These are phyloP conservation scores for Leucophenga maculata DNA, from an alignment of 2,888 invertebrate genomes.

Conservation along the genomic window DNA sequence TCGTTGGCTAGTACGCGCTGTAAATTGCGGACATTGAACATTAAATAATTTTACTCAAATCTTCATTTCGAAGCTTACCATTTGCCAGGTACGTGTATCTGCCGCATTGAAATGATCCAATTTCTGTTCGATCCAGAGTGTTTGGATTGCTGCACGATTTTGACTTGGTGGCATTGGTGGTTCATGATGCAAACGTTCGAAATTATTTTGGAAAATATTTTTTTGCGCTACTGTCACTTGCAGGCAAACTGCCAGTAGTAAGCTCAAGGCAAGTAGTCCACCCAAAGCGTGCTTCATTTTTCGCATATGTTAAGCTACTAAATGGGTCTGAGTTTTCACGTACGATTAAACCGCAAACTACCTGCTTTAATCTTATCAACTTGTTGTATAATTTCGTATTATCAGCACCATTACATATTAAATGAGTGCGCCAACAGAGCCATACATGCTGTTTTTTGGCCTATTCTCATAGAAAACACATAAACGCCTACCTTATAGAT, in stretches of 20 bases:
- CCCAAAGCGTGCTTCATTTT: constrained; percentile 30
- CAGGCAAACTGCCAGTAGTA: constrained; percentile 39
- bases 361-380: constrained; percentile 41
- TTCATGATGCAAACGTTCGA: constrained; percentile 70
- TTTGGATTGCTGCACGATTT: constrained; percentile 53
- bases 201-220: constrained; percentile 58
- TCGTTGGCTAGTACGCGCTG: constrained; percentile 75
- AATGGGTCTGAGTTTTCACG: too few relatives aligned
- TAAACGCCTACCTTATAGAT: too few relatives aligned
- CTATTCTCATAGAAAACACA: not conserved
- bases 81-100: constrained; percentile 75
- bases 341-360: too few relatives aligned
- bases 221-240: constrained; percentile 23
- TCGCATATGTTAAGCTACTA: not conserved
- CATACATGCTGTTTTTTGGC: constrained; percentile 21
- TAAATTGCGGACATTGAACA: not conserved
- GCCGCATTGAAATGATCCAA: constrained; percentile 76
- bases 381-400: constrained; percentile 21
- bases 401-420: constrained; percentile 29
- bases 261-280: constrained; percentile 41
- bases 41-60: not conserved
- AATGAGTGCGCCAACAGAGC: too few relatives aligned
- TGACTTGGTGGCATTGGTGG: constrained; percentile 66
- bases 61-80: constrained; percentile 57
- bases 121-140: constrained; percentile 74